These are phyloP conservation scores for Recurvirostra avosetta DNA, from an alignment of 2,113 vertebrate genomes.

Conservation along the genomic window DNA sequence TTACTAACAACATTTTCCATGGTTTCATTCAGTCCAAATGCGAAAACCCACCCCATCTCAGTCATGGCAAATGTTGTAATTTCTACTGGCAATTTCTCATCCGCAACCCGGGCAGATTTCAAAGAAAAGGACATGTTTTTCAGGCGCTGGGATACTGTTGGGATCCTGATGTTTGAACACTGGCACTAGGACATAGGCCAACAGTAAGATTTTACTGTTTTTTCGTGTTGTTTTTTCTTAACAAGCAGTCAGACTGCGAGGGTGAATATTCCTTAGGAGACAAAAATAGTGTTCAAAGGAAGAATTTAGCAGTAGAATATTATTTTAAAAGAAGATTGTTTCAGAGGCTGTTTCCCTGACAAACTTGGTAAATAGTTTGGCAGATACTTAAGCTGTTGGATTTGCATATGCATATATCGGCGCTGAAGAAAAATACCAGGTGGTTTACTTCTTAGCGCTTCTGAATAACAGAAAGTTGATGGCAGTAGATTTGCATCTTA, in stretches of 20 bases:
- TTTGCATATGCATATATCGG: conserved; percentile 57
- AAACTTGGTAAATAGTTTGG: conserved; percentile 63
- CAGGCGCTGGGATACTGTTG: conserved; percentile 13
- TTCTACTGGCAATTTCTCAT: conserved; percentile 47
- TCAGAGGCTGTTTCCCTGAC: conserved; percentile 54
- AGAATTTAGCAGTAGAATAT: conserved; percentile 38
- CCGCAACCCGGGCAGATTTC: conserved; percentile 5
- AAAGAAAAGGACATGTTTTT: conserved; percentile 44
- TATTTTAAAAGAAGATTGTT: conserved; percentile 56
- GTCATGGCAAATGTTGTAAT: conserved; percentile 45
- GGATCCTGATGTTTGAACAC: conserved; percentile 53
- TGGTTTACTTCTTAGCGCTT: conserved; percentile 35
- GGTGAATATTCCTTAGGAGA: conserved; percentile 17
- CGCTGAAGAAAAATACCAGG: conserved; percentile 48
- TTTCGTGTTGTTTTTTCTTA: conserved; percentile 13
- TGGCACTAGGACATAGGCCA: conserved; percentile 23
- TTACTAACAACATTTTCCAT: conserved; percentile 70
- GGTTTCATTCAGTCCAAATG: conserved; percentile 52
- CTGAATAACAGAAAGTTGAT: conserved; percentile 13
- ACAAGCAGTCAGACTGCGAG: conserved; percentile 39
- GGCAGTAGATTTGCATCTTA: conserved; percentile 38
- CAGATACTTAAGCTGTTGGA: conserved; percentile 49
- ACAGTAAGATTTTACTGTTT: conserved; percentile 47
- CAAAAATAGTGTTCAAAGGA: conserved; percentile 38
- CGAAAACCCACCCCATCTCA: conserved; percentile 41